Evolutionary conservation across 1,140 invertebrate genomes (phyloP).

Genomic region (Bradynema listronoti): DNA sequence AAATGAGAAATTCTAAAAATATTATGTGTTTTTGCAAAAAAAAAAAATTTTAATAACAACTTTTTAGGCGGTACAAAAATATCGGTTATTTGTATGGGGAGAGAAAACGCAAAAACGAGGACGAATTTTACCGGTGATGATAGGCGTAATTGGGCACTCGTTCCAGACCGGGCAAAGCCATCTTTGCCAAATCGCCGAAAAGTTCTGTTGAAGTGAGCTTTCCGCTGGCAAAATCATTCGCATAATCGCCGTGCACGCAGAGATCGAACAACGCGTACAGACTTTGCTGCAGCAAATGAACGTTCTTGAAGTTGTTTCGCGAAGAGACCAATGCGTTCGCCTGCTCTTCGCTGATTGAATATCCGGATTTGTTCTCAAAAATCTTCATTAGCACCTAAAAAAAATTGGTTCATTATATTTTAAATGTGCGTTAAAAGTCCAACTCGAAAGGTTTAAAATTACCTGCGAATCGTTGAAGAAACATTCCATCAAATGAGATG

Average conservation of each 20-base stretch:
- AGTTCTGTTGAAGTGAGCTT: slow-evolving; percentile 67
- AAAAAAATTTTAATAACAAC: slow-evolving; percentile 3
- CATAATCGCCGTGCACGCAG: slow-evolving; percentile 45
- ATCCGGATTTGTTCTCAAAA: slow-evolving; percentile 41
- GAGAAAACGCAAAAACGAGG: slow-evolving; percentile 8
- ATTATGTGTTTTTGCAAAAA: slow-evolving; percentile 1
- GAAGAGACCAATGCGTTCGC: slow-evolving; percentile 40
- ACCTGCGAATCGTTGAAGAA: slow-evolving; percentile 83
- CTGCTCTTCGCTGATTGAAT: slow-evolving; percentile 18
- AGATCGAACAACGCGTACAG: slow-evolving; percentile 52
- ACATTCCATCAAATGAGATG: slow-evolving; percentile 94
- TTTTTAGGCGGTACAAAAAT: background rate
- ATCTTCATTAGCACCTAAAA: slow-evolving; percentile 73
- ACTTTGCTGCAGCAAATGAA: slow-evolving; percentile 47
- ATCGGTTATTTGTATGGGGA: background rate
- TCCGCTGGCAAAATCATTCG: slow-evolving; percentile 28
- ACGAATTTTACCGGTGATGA: slow-evolving; percentile 71
- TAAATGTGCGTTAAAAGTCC: background rate
- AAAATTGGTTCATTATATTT: slow-evolving; percentile 14
- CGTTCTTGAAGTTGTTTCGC: slow-evolving; percentile 30
- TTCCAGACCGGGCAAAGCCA: slow-evolving; percentile 56
- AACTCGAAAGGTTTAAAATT: slow-evolving; percentile 27
- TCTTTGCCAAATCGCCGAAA: slow-evolving; percentile 71
- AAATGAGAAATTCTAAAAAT: slow-evolving; percentile 59
- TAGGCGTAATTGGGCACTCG: slow-evolving; percentile 66